A percentile compares a stretch with the other conserved stretches of the same genome.
These are phyloP conservation scores for Rousettus madagascariensis DNA, from an alignment of 2,797 vertebrate genomes.

Conservation along the genomic window DNA sequence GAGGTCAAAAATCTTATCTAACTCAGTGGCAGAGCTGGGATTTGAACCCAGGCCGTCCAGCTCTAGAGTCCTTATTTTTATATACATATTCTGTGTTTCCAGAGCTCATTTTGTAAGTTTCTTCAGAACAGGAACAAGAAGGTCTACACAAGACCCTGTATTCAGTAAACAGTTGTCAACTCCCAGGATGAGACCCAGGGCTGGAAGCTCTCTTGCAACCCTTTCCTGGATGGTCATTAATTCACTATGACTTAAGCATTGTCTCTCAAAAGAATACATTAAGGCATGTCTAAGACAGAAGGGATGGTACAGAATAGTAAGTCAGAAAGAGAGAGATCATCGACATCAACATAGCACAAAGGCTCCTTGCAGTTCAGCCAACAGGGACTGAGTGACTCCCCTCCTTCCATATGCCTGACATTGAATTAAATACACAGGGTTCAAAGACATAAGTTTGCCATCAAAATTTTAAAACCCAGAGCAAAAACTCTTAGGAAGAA, in stretches of 20 bases:
- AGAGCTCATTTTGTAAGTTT: not conserved
- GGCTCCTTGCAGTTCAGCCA: not conserved
- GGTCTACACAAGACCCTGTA: not conserved
- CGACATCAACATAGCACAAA: not conserved
- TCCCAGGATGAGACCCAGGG: not conserved
- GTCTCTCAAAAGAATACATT: not conserved
- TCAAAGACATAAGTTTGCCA: not conserved
- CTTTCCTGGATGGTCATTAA: not conserved
- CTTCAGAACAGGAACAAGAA: not conserved
- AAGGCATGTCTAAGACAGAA: not conserved
- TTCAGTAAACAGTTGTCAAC: not conserved
- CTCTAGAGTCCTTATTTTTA: not conserved
- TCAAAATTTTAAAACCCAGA: not conserved
- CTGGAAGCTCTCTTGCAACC: not conserved
- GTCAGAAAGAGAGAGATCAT: not conserved
- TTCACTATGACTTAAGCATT: not conserved
- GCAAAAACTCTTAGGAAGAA: not conserved
- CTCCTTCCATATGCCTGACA: not conserved
- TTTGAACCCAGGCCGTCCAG: not conserved
- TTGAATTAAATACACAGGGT: not conserved
- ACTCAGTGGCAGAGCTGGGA: not conserved
- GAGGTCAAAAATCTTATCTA: not conserved
- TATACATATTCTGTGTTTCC: not conserved
- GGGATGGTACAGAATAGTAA: not conserved
- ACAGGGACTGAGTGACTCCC: not conserved